Evolutionary conservation across 2,113 vertebrate genomes (phyloP).

Genomic region (Hylia prasina): DNA sequence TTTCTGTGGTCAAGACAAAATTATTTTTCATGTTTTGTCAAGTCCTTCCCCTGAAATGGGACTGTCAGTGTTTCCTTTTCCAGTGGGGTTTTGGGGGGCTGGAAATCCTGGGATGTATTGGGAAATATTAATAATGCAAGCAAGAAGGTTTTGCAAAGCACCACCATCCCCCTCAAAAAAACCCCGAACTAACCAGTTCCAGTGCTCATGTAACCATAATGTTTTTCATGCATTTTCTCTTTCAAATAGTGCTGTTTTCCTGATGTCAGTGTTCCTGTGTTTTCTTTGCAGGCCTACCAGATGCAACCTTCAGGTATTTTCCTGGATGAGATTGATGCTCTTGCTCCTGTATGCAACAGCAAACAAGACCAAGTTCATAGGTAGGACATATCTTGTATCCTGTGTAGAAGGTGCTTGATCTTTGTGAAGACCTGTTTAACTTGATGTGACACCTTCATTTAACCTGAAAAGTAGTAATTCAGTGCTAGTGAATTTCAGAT

Average conservation of each 20-base stretch:
- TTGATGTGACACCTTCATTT: background rate
- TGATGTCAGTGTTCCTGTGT: background rate
- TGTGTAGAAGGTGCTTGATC: background rate
- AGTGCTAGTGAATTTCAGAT: background rate
- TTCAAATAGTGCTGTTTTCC: background rate
- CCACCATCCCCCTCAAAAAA: background rate
- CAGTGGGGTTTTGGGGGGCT: background rate
- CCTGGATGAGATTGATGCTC: conserved; percentile 89
- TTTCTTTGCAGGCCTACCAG: conserved; percentile 80
- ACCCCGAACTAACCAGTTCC: background rate
- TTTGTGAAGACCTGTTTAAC: background rate
- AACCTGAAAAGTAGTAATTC: background rate
- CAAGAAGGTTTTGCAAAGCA: background rate
- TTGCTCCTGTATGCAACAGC: conserved; percentile 84
- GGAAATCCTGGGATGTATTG: background rate
- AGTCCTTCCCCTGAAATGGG: background rate
- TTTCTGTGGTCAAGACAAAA: background rate
- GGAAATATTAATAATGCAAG: background rate
- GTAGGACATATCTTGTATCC: conserved; percentile 50
- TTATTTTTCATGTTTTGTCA: background rate
- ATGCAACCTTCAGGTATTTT: conserved; percentile 91
- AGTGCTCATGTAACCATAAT: background rate
- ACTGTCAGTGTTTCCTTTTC: background rate
- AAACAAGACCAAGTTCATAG: conserved; percentile 91
- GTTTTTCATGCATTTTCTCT: background rate